These are phyloP conservation scores for Blennius ocellaris DNA, from an alignment of 2,113 vertebrate genomes.

Conservation along the genomic window DNA sequence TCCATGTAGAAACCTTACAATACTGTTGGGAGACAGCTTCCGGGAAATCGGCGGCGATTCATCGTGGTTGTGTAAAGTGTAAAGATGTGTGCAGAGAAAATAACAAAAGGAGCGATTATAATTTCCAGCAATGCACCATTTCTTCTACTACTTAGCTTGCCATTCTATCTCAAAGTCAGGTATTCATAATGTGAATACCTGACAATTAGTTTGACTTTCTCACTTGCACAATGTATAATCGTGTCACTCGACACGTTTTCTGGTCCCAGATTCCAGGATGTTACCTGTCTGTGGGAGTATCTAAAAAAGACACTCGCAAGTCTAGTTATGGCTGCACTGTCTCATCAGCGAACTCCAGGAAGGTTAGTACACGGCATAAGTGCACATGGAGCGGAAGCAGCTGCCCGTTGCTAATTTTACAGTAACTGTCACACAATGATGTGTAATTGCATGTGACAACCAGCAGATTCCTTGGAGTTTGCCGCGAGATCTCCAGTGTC, in stretches of 20 bases:
- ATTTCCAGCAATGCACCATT: constrained; percentile 8
- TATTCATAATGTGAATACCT: background rate
- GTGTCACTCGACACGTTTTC: background rate
- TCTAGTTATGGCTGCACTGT: background rate
- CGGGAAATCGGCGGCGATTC: constrained; percentile 24
- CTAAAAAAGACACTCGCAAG: background rate
- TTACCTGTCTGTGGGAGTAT: constrained; percentile 1
- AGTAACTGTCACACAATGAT: constrained; percentile 1
- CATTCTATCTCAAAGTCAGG: background rate
- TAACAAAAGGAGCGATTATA: background rate
- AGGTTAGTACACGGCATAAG: background rate
- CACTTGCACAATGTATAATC: background rate
- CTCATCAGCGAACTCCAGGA: background rate
- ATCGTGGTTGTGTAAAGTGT: background rate
- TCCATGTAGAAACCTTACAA: constrained; percentile 32
- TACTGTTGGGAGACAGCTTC: constrained; percentile 29
- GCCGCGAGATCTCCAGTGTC: constrained; percentile 6
- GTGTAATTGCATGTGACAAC: background rate
- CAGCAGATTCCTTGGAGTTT: constrained; percentile 12
- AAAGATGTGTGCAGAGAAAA: background rate
- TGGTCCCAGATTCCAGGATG: background rate
- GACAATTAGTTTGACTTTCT: constrained; percentile 1
- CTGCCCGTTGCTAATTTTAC: constrained; percentile 30
- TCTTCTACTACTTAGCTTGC: constrained; percentile 1
- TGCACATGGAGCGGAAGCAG: constrained; percentile 1